phyloP scores from a whole-genome alignment of 92 coral and sea anemone genomes.

The Zoanthus gigantus region DNA sequence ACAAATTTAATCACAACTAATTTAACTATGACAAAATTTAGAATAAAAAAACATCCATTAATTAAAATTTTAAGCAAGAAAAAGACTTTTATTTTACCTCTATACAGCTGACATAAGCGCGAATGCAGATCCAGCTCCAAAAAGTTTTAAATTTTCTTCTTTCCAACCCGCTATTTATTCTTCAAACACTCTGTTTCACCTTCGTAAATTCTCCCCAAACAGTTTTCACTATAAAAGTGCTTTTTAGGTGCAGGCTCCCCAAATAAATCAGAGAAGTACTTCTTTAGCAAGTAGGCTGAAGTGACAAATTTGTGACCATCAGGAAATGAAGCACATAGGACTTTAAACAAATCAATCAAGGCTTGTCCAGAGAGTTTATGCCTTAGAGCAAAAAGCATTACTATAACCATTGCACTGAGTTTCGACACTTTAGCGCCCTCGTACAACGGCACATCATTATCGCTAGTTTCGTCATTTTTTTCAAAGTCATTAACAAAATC shows the following conservation, averaged over 20 bases:
- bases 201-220: slow-evolving; percentile 51
- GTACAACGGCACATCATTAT: slow-evolving; percentile 52
- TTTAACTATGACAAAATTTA: too few relatives aligned
- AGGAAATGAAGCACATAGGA: slow-evolving; percentile 56
- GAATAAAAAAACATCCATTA: too few relatives aligned
- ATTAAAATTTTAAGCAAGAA: too few relatives aligned
- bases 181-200: slow-evolving; percentile 41
- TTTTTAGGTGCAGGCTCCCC: slow-evolving; percentile 64
- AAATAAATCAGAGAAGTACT: slow-evolving; percentile 65
- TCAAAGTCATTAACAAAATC: background rate
- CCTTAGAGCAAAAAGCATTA: slow-evolving; percentile 64
- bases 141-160: slow-evolving; percentile 43
- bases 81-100: slow-evolving; percentile 26
- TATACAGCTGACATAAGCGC: slow-evolving; percentile 55
- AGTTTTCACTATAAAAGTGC: slow-evolving; percentile 59
- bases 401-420: slow-evolving; percentile 61
- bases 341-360: slow-evolving; percentile 55
- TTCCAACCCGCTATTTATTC: slow-evolving; percentile 43
- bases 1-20: too few relatives aligned
- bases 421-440: slow-evolving; percentile 59
- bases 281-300: slow-evolving; percentile 66
- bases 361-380: slow-evolving; percentile 71
- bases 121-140: slow-evolving; percentile 61
- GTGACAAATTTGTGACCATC: slow-evolving; percentile 61
- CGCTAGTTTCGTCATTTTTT: background rate